Evolutionary conservation across 1,140 invertebrate species (phyloP).

Genomic region (Popillia japonica): DNA sequence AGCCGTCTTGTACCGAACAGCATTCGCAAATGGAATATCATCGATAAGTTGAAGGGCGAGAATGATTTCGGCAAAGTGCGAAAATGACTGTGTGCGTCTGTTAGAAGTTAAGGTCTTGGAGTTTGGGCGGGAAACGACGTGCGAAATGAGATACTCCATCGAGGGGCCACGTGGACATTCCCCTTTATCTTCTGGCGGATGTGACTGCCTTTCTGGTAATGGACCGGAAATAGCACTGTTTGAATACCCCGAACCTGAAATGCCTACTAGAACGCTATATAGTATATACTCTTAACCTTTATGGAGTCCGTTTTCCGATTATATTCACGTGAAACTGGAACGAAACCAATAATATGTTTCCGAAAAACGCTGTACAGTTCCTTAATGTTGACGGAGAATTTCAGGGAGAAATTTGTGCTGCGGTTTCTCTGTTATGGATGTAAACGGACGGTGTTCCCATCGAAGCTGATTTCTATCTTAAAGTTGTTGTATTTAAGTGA

Average conservation of each 20-base stretch:
- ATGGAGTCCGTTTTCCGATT: constrained; percentile 32
- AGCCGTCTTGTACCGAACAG: background rate
- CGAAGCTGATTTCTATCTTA: background rate
- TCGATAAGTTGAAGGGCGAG: constrained; percentile 24
- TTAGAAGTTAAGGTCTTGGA: constrained; percentile 37
- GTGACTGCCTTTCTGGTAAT: constrained; percentile 42
- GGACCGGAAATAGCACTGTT: constrained; percentile 44
- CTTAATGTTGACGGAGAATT: background rate
- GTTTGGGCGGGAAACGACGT: constrained; percentile 41
- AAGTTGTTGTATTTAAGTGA: background rate
- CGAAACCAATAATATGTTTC: constrained; percentile 33
- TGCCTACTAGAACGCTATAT: constrained; percentile 3
- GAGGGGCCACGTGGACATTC: constrained; percentile 44
- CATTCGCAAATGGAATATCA: constrained; percentile 30
- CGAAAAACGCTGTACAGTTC: constrained; percentile 28
- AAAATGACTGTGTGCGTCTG: constrained; percentile 39
- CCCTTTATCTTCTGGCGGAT: constrained; percentile 43
- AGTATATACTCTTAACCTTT: constrained; percentile 27
- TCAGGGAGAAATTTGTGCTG: background rate
- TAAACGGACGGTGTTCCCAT: background rate
- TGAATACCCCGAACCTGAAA: constrained; percentile 41
- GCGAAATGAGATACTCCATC: constrained; percentile 41
- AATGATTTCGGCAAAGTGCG: constrained; percentile 29
- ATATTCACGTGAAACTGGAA: constrained; percentile 23
- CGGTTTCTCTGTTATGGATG: background rate